phyloP scores from a whole-genome alignment of 2,113 vertebrate genomes.

The Apeltes quadracus region DNA sequence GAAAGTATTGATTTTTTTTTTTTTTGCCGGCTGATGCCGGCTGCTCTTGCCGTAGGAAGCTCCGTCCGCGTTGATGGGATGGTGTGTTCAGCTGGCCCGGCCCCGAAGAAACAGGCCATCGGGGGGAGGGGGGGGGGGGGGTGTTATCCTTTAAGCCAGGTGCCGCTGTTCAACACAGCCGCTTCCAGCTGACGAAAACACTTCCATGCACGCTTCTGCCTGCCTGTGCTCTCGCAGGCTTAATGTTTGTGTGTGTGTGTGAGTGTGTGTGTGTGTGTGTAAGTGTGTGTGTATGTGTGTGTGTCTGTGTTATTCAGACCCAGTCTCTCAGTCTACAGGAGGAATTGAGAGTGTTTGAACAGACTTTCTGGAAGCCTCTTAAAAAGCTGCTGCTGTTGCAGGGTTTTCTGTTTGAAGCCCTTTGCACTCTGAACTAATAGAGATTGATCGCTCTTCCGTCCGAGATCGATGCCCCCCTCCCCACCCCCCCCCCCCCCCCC shows the following conservation, averaged over 20 bases:
- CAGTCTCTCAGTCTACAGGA: slow-evolving; percentile 45
- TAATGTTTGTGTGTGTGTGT: slow-evolving; percentile 38
- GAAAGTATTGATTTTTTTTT: slow-evolving; percentile 45
- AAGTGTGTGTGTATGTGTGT: too few relatives aligned
- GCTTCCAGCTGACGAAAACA: slow-evolving; percentile 69
- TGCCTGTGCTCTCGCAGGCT: slow-evolving; percentile 42
- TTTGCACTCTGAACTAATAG: slow-evolving; percentile 71
- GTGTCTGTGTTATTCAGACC: slow-evolving; percentile 55
- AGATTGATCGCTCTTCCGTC: slow-evolving; percentile 73
- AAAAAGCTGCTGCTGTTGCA: background rate
- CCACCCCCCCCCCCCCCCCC: too few relatives aligned
- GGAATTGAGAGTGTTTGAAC: slow-evolving; percentile 34
- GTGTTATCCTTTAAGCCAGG: slow-evolving; percentile 74
- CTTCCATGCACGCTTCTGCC: slow-evolving; percentile 56
- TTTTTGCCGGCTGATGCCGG: slow-evolving; percentile 23
- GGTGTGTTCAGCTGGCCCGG: slow-evolving; percentile 47
- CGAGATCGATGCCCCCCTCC: slow-evolving; percentile 66
- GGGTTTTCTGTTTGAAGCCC: slow-evolving; percentile 29
- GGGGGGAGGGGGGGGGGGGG: too few relatives aligned
- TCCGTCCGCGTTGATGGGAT: slow-evolving; percentile 44
- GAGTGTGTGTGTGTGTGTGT: slow-evolving; percentile 5
- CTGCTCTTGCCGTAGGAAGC: slow-evolving; percentile 45
- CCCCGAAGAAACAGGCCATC: slow-evolving; percentile 49
- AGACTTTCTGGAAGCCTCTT: slow-evolving; percentile 47
- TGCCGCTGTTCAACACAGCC: slow-evolving; percentile 67